These are phyloP conservation scores for Dolichomitus sp. DNA, from an alignment of 2,888 invertebrate genomes.

Conservation along the genomic window DNA sequence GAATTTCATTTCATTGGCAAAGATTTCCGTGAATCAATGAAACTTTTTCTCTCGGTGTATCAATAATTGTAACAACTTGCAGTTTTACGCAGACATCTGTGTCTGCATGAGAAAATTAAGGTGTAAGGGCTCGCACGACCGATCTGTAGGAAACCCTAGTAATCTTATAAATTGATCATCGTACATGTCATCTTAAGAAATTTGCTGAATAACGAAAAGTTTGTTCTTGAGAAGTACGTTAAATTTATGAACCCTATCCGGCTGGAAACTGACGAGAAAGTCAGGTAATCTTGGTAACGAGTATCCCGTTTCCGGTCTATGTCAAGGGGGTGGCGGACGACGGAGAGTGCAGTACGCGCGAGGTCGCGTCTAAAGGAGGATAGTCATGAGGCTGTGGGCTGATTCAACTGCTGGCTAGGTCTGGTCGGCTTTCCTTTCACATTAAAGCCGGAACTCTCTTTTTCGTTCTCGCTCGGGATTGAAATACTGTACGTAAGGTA, in stretches of 20 bases:
- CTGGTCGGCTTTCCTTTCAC: constrained; percentile 62
- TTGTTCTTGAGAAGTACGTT: not conserved
- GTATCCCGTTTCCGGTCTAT: constrained; percentile 50
- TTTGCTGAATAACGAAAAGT: not conserved
- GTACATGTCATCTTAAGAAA: not conserved
- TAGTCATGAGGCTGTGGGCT: constrained; percentile 32
- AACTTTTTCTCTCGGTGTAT: too few species aligned
- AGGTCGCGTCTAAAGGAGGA: not conserved
- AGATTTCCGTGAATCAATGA: too few species aligned
- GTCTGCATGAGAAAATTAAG: too few species aligned
- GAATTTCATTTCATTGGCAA: too few species aligned
- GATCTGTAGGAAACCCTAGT: too few species aligned
- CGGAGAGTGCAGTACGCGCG: constrained; percentile 10
- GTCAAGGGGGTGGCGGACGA: constrained; percentile 20
- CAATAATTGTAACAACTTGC: too few species aligned
- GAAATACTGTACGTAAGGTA: constrained; percentile 70
- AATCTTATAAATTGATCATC: too few species aligned
- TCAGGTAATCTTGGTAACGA: constrained; percentile 56
- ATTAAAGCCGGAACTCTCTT: constrained; percentile 73
- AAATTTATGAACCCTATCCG: not conserved
- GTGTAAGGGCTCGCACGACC: too few species aligned
- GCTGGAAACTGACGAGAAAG: constrained; percentile 8
- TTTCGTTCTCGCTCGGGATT: constrained; percentile 67
- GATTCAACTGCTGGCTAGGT: constrained; percentile 24
- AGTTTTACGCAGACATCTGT: too few species aligned